phyloP scores from a whole-genome alignment of 2,888 invertebrate genomes.

The Pteria penguin region DNA sequence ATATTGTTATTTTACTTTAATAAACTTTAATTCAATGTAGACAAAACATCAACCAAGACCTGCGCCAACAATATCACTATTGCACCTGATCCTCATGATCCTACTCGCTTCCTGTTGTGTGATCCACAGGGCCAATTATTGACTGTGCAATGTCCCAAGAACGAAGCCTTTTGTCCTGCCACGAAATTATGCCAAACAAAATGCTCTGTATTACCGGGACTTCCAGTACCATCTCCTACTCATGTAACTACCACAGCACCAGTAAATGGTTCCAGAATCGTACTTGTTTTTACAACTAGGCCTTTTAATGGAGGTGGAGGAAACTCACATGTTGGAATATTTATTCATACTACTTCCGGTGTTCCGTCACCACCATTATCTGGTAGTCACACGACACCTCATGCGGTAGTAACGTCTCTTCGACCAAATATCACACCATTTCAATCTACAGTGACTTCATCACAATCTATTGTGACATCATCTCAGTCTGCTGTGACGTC shows the following conservation, averaged over 20 bases:
- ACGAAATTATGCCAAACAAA: slow-evolving; percentile 40
- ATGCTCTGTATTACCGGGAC: neutral
- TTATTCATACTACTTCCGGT: neutral
- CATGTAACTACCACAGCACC: neutral
- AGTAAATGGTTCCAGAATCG: neutral
- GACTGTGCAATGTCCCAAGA: slow-evolving; percentile 55
- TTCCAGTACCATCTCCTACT: neutral
- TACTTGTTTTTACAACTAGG: neutral
- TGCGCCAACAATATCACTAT: neutral
- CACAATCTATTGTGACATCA: neutral
- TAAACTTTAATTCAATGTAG: no score
- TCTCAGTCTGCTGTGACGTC: neutral
- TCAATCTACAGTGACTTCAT: neutral
- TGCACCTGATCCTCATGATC: slow-evolving; percentile 62
- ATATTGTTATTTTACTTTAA: no score
- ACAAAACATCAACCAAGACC: no score
- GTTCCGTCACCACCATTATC: neutral
- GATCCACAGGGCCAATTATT: slow-evolving; percentile 54
- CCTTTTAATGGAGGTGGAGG: neutral
- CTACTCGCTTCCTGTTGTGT: slow-evolving; percentile 60
- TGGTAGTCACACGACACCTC: neutral
- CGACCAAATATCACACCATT: neutral
- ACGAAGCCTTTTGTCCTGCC: slow-evolving; percentile 31
- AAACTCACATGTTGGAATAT: neutral
- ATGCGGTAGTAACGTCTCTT: neutral